Conservation (phyloP, 1,140 invertebrate genomes). For the Sarcophaga bullata region DNA sequence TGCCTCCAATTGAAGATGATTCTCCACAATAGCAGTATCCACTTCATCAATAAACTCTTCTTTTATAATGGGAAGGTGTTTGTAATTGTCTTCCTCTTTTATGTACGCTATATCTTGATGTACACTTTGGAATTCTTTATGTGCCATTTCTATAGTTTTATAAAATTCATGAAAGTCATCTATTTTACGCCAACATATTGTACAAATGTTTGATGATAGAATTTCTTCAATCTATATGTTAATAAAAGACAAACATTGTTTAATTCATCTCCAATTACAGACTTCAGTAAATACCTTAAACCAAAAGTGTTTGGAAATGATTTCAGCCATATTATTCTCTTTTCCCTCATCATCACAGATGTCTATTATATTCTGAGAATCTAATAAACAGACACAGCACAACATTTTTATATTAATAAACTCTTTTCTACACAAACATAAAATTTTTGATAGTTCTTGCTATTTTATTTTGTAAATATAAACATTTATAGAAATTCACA, state of each 20-base stretch:
- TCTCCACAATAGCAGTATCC: background rate
- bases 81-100: slow-evolving; percentile 6
- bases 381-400: slow-evolving; percentile 36
- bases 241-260: no score
- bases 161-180: slow-evolving; percentile 62
- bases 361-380: background rate
- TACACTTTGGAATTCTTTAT: slow-evolving; percentile 46
- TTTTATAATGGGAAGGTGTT: slow-evolving; percentile 7
- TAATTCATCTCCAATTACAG: no score
- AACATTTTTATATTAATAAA: slow-evolving; percentile 36
- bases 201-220: slow-evolving; percentile 59
- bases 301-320: slow-evolving; percentile 60
- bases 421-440: no score
- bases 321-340: no score
- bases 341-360: slow-evolving; percentile 44
- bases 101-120: background rate
- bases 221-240: no score
- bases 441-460: no score
- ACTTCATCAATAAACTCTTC: slow-evolving; percentile 27
- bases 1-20: background rate
- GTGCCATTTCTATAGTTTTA: slow-evolving; percentile 56
- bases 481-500: no score
- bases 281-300: slow-evolving; percentile 57
- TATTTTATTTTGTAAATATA: no score
- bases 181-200: slow-evolving; percentile 48